phyloP scores from a whole-genome alignment of 2,113 vertebrate species.

The Lasiurus cinereus region DNA sequence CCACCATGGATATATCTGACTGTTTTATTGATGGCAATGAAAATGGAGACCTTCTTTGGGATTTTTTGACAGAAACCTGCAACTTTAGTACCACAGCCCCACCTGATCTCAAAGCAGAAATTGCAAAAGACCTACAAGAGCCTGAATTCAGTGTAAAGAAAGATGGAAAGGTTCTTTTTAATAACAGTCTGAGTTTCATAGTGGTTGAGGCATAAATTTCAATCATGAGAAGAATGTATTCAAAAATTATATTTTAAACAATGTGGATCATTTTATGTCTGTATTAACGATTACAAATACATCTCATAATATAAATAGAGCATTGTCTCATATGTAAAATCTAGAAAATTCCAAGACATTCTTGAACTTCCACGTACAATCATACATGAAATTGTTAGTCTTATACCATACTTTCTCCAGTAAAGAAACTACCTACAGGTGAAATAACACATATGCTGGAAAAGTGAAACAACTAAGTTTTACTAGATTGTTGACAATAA shows the following conservation, averaged over 20 bases:
- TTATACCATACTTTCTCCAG: neutral
- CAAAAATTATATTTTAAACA: conserved; percentile 39
- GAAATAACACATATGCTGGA: neutral
- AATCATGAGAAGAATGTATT: neutral
- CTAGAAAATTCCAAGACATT: conserved; percentile 30
- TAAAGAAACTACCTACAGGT: neutral
- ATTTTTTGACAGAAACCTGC: conserved; percentile 94
- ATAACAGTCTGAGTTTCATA: conserved; percentile 90
- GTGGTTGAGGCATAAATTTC: conserved; percentile 87
- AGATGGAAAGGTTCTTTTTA: conserved; percentile 92
- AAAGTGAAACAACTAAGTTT: neutral
- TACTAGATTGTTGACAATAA: neutral
- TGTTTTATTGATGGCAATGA: conserved; percentile 92
- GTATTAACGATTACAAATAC: conserved; percentile 38
- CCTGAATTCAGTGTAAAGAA: conserved; percentile 90
- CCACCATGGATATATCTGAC: conserved; percentile 94
- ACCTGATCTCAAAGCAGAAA: conserved; percentile 88
- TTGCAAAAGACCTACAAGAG: conserved; percentile 90
- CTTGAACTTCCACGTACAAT: neutral
- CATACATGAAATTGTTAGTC: neutral
- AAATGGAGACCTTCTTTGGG: conserved; percentile 93
- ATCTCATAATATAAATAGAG: neutral
- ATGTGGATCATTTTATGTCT: neutral
- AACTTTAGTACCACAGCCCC: conserved; percentile 92
- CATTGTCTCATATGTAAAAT: neutral